Evolutionary conservation across 2,888 invertebrate genomes (phyloP).

Genomic region (Notodonta ziczac): DNA sequence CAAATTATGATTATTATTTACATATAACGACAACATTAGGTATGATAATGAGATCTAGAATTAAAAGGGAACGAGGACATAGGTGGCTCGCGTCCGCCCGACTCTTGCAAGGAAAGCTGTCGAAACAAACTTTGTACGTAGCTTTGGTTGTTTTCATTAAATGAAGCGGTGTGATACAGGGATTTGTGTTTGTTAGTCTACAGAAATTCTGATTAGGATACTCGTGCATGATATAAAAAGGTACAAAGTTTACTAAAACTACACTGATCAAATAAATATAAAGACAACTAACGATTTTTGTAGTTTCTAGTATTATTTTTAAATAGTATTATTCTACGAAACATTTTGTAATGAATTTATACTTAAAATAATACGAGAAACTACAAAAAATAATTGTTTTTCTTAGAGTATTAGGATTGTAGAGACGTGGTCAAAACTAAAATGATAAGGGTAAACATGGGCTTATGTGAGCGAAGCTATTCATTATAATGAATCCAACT

Average conservation of each 20-base stretch:
- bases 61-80: constrained; percentile 33
- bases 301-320: no score
- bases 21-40: constrained; percentile 56
- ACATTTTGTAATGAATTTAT: no score
- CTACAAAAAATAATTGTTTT: no score
- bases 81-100: constrained; percentile 24
- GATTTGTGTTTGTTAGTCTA: constrained; percentile 22
- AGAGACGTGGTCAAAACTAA: constrained; percentile 21
- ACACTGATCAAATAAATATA: neutral
- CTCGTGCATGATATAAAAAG: constrained; percentile 30
- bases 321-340: no score
- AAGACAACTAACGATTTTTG: no score
- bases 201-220: constrained; percentile 19
- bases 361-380: no score
- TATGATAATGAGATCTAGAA: constrained; percentile 38
- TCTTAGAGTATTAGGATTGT: constrained; percentile 15
- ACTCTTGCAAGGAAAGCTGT: constrained; percentile 37
- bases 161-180: constrained; percentile 5
- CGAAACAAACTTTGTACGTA: constrained; percentile 20
- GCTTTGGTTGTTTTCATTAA: constrained; percentile 6
- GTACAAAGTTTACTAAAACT: constrained; percentile 30
- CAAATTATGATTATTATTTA: constrained; percentile 72
- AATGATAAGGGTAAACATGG: neutral
- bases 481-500: neutral
- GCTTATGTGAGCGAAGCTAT: neutral